Evolutionary conservation across 2,888 invertebrate species (phyloP), one percentile per base, ranked within the genome.

Genomic region (Lomographa bimaculata): DNA sequence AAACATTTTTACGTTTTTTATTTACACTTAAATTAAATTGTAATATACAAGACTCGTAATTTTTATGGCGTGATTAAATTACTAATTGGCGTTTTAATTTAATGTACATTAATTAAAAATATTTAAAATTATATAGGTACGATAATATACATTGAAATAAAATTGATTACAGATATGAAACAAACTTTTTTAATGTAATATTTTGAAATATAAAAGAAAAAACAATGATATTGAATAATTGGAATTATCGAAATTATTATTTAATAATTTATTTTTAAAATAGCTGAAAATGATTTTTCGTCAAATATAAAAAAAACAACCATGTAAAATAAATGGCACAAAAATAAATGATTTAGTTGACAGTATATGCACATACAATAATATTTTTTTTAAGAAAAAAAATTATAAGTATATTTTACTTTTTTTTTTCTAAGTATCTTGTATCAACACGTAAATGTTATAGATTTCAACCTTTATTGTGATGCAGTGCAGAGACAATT

Each of bases 51-150:
- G 44, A 48, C 44, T 47, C 45, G 45, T 38, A 18, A 40, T 27
- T 30, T 20, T 38, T 54, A 54, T 54, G 54, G 54, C 54, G 28
- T 40, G 30, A 5, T 29, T 44, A 46, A 26, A 41, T 20, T 25
- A 34, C 42, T 52, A 52, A 7, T 49, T 52, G 49, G 47, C 47
- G 38, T 44, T 45, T 32, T 6, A 12, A 25, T 29, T 41, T 32
- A 32, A 26, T 45, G 34, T 41, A 46, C 39, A 48, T 29, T 35
- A n/a, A n/a, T n/a, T n/a, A 32, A 19, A 34, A 3, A 19, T 27
- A 7, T 19, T 18, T 17, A 27, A 37, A 24, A 27, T 25, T 5
- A 14, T 28, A 32, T 9, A 9, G 14, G 26, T n/a, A n/a, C n/a
- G n/a, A n/a, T n/a, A 19, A 30, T 10, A 21, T 16, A 3, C 1